Evolutionary conservation across 1,140 invertebrate species (phyloP).

Genomic region (Paraescarpia echinospica): DNA sequence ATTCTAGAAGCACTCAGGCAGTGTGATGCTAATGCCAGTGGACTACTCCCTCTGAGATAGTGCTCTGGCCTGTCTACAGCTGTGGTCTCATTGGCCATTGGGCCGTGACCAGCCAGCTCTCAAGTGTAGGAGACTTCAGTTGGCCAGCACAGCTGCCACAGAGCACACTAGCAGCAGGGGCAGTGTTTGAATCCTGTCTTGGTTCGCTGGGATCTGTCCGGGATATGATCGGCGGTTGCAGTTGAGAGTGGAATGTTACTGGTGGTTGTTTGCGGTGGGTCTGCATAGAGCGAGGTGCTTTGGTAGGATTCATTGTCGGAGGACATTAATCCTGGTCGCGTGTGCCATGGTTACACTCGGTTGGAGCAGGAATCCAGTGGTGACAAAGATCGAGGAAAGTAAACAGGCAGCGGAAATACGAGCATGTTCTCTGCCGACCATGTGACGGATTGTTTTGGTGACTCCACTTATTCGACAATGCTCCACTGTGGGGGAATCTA

Average conservation of each 20-base stretch:
- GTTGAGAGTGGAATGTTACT: background rate
- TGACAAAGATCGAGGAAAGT: background rate
- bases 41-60: background rate
- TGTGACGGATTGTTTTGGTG: background rate
- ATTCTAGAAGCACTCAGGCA: constrained; percentile 10
- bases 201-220: background rate
- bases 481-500: background rate
- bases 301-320: background rate
- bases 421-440: background rate
- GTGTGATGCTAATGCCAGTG: constrained; percentile 14
- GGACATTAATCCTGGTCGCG: background rate
- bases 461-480: background rate
- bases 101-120: background rate
- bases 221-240: background rate
- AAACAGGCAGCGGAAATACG: background rate
- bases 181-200: background rate
- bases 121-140: background rate
- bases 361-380: background rate
- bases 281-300: background rate
- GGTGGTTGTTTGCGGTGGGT: background rate
- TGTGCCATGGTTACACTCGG: background rate
- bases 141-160: background rate
- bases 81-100: background rate
- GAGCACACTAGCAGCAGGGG: background rate
- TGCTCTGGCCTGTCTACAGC: background rate